A percentile compares a stretch with the other conserved stretches of the same genome.
Evolutionary conservation across 2,888 invertebrate species (phyloP).

Genomic region (Drosophila flavopinicola): DNA sequence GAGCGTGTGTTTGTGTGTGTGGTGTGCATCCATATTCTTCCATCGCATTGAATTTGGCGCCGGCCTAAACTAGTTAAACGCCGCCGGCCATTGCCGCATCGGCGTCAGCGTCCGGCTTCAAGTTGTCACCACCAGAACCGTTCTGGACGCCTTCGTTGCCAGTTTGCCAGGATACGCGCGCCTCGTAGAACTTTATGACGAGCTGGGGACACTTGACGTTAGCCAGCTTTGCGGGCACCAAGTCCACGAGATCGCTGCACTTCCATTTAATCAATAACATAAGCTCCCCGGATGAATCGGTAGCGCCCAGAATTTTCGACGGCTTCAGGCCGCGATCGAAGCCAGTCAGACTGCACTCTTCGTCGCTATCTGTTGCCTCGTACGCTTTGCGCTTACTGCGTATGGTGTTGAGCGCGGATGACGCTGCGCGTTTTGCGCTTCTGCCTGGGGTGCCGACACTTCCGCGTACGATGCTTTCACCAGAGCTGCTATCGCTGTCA

Average conservation of each 20-base stretch:
- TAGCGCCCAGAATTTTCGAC: slow-evolving; percentile 94
- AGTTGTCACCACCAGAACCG: slow-evolving; percentile 67
- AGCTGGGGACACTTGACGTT: slow-evolving; percentile 94
- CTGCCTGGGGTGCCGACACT: too few species aligned
- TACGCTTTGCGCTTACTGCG: slow-evolving; percentile 85
- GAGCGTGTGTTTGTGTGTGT: not conserved
- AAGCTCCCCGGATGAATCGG: slow-evolving; percentile 95
- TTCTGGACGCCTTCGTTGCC: slow-evolving; percentile 40
- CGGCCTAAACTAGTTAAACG: slow-evolving; percentile 24
- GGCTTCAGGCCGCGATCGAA: slow-evolving; percentile 93
- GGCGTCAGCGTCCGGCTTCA: slow-evolving; percentile 51
- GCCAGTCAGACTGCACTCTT: slow-evolving; percentile 84
- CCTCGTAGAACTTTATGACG: slow-evolving; percentile 96
- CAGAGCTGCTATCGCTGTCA: too few species aligned
- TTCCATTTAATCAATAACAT: slow-evolving; percentile 98
- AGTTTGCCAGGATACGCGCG: slow-evolving; percentile 94
- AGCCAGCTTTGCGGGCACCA: slow-evolving; percentile 93
- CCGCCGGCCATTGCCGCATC: slow-evolving; percentile 48
- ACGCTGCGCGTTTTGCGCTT: too few species aligned
- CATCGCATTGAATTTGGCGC: too few species aligned
- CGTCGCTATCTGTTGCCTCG: too few species aligned
- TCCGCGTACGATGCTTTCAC: too few species aligned
- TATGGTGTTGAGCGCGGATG: slow-evolving; percentile 80
- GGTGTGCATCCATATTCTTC: not conserved
- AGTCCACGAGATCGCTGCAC: slow-evolving; percentile 95